Evolutionary conservation across 2,113 vertebrate genomes (phyloP).

Genomic region (Pica pica): DNA sequence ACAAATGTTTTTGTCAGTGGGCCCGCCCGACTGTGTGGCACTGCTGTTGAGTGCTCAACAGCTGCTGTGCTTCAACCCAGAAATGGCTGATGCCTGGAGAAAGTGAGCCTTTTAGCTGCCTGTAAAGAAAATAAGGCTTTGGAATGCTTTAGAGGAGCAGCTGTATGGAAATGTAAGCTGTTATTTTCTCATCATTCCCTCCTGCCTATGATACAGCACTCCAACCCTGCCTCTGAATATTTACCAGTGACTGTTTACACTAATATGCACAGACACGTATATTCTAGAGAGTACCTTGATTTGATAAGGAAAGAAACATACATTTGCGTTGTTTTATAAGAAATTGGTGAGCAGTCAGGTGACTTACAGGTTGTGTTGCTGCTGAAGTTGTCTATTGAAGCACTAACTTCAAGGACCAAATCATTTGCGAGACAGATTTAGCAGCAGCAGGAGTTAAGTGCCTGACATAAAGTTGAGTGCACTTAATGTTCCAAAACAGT

Average conservation of each 20-base stretch:
- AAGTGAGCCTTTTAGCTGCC: background rate
- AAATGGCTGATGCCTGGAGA: background rate
- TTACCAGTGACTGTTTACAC: background rate
- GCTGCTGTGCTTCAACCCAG: background rate
- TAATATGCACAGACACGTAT: background rate
- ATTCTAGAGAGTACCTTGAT: background rate
- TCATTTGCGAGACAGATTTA: background rate
- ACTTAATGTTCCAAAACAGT: slow-evolving; percentile 51
- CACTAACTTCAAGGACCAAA: background rate
- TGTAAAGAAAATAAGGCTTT: background rate
- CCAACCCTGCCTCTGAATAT: background rate
- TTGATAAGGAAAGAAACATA: background rate
- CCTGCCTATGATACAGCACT: background rate
- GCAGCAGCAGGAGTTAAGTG: slow-evolving; percentile 41
- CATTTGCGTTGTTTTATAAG: background rate
- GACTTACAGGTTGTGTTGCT: background rate
- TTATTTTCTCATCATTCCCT: background rate
- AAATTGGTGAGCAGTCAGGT: background rate
- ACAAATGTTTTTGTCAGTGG: background rate
- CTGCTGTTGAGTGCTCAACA: background rate
- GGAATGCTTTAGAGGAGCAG: background rate
- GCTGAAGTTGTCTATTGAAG: background rate
- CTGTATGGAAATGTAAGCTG: background rate
- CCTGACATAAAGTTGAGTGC: slow-evolving; percentile 27
- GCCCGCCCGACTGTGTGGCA: background rate